These are phyloP conservation scores for Chionis minor DNA, from an alignment of 2,113 vertebrate genomes.

Conservation along the genomic window DNA sequence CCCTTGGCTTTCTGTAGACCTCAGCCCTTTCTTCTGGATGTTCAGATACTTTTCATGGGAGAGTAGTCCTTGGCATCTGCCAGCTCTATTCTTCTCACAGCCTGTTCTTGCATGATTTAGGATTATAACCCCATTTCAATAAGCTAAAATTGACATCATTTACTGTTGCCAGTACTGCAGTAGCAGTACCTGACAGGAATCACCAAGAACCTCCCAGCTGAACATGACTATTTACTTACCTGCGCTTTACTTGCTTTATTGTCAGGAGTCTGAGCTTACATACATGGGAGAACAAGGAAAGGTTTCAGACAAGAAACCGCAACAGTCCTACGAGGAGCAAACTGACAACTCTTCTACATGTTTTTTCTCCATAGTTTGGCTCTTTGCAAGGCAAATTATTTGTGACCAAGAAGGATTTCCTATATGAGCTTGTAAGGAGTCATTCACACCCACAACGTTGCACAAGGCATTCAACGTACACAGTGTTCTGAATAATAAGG, in stretches of 20 bases:
- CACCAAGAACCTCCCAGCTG: neutral
- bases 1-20: neutral
- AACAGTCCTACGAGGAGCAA: neutral
- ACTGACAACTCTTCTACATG: neutral
- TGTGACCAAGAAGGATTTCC: neutral
- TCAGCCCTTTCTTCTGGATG: neutral
- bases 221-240: neutral
- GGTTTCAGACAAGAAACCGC: neutral
- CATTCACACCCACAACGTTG: neutral
- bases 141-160: neutral
- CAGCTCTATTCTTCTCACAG: neutral
- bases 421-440: neutral
- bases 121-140: neutral
- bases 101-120: neutral
- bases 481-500: neutral
- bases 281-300: neutral
- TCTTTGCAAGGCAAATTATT: neutral
- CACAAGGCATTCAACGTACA: neutral
- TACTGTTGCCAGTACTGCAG: neutral
- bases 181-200: neutral
- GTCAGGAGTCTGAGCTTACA: neutral
- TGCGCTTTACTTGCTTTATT: neutral
- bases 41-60: neutral
- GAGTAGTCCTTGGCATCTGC: neutral
- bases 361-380: neutral